A percentile compares a stretch with the other conserved stretches of the same genome.
Conservation (phyloP, 2,113 vertebrate species). For the Asarcornis scutulata region DNA sequence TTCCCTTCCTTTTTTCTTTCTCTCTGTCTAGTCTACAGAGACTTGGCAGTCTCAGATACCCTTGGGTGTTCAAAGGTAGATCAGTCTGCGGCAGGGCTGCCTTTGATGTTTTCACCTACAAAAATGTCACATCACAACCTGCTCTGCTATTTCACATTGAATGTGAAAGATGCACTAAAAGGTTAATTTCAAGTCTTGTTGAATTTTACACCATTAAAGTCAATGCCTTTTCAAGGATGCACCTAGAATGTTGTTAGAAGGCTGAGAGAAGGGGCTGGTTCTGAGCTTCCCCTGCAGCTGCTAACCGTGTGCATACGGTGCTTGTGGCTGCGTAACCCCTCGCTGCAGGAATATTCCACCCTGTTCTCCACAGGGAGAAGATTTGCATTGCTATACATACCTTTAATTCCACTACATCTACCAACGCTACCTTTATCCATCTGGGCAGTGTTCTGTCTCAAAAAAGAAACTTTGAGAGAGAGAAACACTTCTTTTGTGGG, state of each 20-base stretch:
- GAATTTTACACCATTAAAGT: slow-evolving; percentile 68
- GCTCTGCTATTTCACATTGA: slow-evolving; percentile 81
- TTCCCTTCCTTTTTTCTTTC: slow-evolving; percentile 39
- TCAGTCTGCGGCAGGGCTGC: slow-evolving; percentile 75
- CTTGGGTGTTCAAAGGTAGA: slow-evolving; percentile 88
- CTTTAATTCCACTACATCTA: neutral
- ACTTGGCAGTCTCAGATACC: slow-evolving; percentile 84
- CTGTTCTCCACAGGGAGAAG: neutral
- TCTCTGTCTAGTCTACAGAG: slow-evolving; percentile 82
- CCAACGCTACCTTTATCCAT: neutral
- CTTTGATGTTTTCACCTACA: slow-evolving; percentile 90
- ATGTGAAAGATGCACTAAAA: slow-evolving; percentile 80
- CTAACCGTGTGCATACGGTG: accelerated
- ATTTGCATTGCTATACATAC: neutral
- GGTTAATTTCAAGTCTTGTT: slow-evolving; percentile 87
- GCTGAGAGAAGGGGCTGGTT: neutral
- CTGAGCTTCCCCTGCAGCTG: neutral
- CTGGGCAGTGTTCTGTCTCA: neutral
- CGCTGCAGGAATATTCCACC: accelerated
- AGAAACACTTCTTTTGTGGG: neutral
- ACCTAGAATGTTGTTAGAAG: neutral
- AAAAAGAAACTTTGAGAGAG: neutral
- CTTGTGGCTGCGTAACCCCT: neutral
- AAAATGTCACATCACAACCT: slow-evolving; percentile 85
- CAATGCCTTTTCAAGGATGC: slow-evolving; percentile 31